phyloP scores from a whole-genome alignment of 2,797 vertebrate species.

The Pseudochromis fuscus region DNA sequence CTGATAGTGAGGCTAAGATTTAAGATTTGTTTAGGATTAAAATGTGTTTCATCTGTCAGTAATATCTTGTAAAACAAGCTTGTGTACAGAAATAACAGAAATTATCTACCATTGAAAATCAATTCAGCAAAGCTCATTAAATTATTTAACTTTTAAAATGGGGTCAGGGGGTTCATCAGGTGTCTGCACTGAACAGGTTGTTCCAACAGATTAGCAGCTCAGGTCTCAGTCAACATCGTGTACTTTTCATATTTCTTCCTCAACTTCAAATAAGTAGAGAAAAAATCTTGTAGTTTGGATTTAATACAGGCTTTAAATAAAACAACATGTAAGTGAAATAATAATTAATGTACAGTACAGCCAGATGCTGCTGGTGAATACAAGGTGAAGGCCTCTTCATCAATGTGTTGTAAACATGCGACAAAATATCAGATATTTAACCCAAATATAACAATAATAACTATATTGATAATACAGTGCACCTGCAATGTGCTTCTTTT shows the following conservation, averaged over 20 bases:
- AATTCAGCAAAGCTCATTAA: no score
- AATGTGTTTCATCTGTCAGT: background rate
- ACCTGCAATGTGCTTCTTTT: constrained; percentile 22
- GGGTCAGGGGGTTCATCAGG: background rate
- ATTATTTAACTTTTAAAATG: no score
- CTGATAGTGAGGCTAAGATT: background rate
- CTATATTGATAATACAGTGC: constrained; percentile 28
- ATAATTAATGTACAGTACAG: constrained; percentile 35
- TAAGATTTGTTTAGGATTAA: background rate
- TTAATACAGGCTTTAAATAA: constrained; percentile 58
- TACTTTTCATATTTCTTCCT: background rate
- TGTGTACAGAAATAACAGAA: background rate
- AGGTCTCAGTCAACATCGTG: background rate
- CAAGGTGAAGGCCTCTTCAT: constrained; percentile 44
- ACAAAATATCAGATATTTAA: constrained; percentile 29
- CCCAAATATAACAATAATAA: constrained; percentile 1
- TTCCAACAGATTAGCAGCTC: background rate
- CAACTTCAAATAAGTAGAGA: constrained; percentile 8
- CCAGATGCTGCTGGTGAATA: constrained; percentile 41
- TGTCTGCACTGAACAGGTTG: background rate
- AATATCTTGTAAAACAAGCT: background rate
- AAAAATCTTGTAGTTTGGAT: constrained; percentile 26
- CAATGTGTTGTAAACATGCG: constrained; percentile 48
- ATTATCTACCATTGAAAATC: background rate
- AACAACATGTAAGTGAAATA: constrained; percentile 22